Evolutionary conservation across 2,888 invertebrate genomes (phyloP), one percentile per base, ranked within the genome.

Genomic region (Calameuta pallipes): DNA sequence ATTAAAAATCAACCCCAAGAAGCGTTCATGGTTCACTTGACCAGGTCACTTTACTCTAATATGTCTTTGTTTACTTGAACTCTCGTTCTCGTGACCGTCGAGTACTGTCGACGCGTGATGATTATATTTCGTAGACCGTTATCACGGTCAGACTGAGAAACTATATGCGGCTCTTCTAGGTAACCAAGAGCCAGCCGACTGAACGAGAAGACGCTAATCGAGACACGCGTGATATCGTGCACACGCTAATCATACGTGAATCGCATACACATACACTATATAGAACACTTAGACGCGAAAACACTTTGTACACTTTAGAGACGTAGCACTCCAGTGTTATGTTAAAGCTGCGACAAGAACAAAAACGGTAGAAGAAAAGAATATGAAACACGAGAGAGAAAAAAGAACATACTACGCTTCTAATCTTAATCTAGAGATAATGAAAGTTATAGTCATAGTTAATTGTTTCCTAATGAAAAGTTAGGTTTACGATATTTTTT

Each of bases 361-460:
- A 23, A 23, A 56, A 23, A 56, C 56, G 6, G 56, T 56, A 56
- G 56, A 56, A 56, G 56, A 23, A 56, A 56, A 23, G 56, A 56
- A 56, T 88, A 85, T 86, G 86, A 86, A 85, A 84, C 83, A 81
- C 80, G 82, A 82, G 81, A 83, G 80, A 73, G 37, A 81, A 83
- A 74, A 83, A 83, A 82, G 84, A 86, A 88, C 85, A 85, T 87
- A 88, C 85, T 89, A 89, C 89, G 89, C 89, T 89, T 89, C 85
- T 89, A 89, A 89, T 89, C 84, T 89, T 89, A 89, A 89, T 86
- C 81, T 89, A 89, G 87, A 87, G 83, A 83, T 87, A 88, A 88
- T 85, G 84, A 89, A 88, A 86, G 87, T 83, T 80, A 86, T 88
- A 89, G 88, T 85, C 87, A 85, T 88, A 89, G 87, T 87, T 85